Evolutionary conservation across 1,140 invertebrate species (phyloP).

Genomic region (Diprion similis): DNA sequence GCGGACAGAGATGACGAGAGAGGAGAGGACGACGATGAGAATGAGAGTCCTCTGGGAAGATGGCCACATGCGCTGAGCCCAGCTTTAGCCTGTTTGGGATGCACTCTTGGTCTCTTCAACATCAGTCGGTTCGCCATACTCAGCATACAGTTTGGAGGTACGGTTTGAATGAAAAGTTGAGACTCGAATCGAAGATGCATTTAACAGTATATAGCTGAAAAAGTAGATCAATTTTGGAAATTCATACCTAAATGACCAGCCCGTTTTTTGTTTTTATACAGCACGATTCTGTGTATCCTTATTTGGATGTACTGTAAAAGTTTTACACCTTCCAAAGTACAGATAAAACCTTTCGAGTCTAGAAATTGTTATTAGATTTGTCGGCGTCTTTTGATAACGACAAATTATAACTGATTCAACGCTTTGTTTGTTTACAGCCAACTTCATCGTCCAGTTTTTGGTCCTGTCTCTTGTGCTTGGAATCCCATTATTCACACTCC

Average conservation of each 20-base stretch:
- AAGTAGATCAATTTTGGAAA: too few species aligned
- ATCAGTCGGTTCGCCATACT: slow-evolving; percentile 88
- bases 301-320: too few species aligned
- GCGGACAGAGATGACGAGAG: slow-evolving; percentile 39
- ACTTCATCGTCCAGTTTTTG: slow-evolving; percentile 89
- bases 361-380: too few species aligned
- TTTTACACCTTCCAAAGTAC: too few species aligned
- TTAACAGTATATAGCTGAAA: too few species aligned
- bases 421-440: slow-evolving; percentile 67
- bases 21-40: slow-evolving; percentile 52
- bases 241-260: not conserved
- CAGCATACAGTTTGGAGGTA: slow-evolving; percentile 86
- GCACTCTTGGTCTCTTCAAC: slow-evolving; percentile 87
- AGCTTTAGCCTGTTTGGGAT: slow-evolving; percentile 80
- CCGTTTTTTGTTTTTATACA: too few species aligned
- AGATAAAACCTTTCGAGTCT: too few species aligned
- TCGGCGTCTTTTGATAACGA: not conserved
- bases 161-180: slow-evolving; percentile 34
- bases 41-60: slow-evolving; percentile 60
- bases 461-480: slow-evolving; percentile 84
- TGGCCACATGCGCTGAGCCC: slow-evolving; percentile 86
- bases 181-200: not conserved
- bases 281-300: too few species aligned
- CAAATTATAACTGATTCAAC: slow-evolving; percentile 5
- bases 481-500: slow-evolving; percentile 84